Evolutionary conservation across 1,140 invertebrate genomes (phyloP).

Genomic region (Drosophila micromelanica): DNA sequence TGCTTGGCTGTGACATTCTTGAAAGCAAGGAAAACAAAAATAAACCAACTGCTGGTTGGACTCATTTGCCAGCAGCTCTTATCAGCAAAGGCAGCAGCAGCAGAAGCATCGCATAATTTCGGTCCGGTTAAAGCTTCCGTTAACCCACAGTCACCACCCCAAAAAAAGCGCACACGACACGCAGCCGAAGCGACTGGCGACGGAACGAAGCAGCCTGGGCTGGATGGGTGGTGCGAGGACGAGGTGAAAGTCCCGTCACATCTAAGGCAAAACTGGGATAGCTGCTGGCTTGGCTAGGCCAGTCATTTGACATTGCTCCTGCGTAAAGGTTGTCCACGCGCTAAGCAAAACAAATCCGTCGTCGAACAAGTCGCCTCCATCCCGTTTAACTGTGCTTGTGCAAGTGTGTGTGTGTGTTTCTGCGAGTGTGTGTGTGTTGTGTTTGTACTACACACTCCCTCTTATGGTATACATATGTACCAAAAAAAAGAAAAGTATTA

Average conservation of each 20-base stretch:
- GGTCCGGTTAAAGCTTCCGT: slow-evolving; percentile 75
- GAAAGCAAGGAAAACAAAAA: slow-evolving; percentile 40
- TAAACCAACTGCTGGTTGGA: slow-evolving; percentile 40
- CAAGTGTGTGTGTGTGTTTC: slow-evolving; percentile 21
- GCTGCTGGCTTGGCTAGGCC: slow-evolving; percentile 61
- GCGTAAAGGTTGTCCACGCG: slow-evolving; percentile 81
- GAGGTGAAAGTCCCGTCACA: slow-evolving; percentile 66
- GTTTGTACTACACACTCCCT: slow-evolving; percentile 47
- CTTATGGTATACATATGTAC: slow-evolving; percentile 54
- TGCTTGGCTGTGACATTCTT: slow-evolving; percentile 49
- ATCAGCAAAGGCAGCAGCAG: slow-evolving; percentile 25
- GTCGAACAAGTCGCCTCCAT: slow-evolving; percentile 29
- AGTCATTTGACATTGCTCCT: slow-evolving; percentile 84
- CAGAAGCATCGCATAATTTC: slow-evolving; percentile 50
- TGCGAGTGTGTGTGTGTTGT: slow-evolving; percentile 12
- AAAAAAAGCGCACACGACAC: slow-evolving; percentile 46
- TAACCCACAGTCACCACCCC: slow-evolving; percentile 27
- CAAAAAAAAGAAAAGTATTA: slow-evolving; percentile 5
- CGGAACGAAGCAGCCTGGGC: slow-evolving; percentile 32
- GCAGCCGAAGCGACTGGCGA: slow-evolving; percentile 51
- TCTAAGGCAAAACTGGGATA: slow-evolving; percentile 78
- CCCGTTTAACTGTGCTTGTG: slow-evolving; percentile 49
- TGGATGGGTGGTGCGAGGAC: slow-evolving; percentile 20
- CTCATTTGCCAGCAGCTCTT: slow-evolving; percentile 53
- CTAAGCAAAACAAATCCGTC: slow-evolving; percentile 46